Base-by-base conservation (phyloP, 2,113 vertebrate genomes). In the Myanophis thanlyinensis region DNA sequence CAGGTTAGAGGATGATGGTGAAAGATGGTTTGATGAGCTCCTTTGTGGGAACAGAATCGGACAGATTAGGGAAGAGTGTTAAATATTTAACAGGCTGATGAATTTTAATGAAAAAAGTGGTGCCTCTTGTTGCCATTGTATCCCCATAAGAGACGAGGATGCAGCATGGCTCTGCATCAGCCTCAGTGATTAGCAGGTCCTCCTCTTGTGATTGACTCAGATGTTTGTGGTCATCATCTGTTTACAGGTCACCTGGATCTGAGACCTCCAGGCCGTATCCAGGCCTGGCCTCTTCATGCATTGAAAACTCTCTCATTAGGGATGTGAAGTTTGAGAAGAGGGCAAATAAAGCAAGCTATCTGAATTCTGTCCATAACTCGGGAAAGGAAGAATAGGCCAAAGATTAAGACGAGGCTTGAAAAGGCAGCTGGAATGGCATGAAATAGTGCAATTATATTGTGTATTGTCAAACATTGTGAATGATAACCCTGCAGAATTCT, bases 31-130 rank as follows among this genome's bases (percentile, higher is more conserved):
- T 62, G 85, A 46, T 46, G 59, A 23, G 46, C 3, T 91, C 92
- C 52, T 90, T 86, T 56, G 12, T 90, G 53, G 88, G 53, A 89
- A 85, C 59, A 25, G 88, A 44, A 47, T 25, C 13, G 44, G 73
- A 49, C 10, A 23, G 88, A 25, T 44, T 27, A 73, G 44, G 22
- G 91, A 48, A 62, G 92, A 56, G 44, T 90, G 47, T 86, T 93
- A 90, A 90, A 90, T 90, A 93, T 90, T 93, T 85, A 93, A 90
- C 92, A 90, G 22, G 52, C 53, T 86, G 80, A 93, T 93, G 80
- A 86, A 93, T 93, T 90, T 93, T 93, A 93, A 93, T 62, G 46
- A 85, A 27, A 27, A 49, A 86, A 90, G 53, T 85, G 92, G n/a
- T 86, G 52, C 88, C 92, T 90, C 53, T 90, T 86, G 47, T 84